Percentiles rank a stretch among this genome's conserved stretches.
These are phyloP conservation scores for Heteronetta atricapilla DNA, from an alignment of 2,113 vertebrate genomes.

Conservation along the genomic window DNA sequence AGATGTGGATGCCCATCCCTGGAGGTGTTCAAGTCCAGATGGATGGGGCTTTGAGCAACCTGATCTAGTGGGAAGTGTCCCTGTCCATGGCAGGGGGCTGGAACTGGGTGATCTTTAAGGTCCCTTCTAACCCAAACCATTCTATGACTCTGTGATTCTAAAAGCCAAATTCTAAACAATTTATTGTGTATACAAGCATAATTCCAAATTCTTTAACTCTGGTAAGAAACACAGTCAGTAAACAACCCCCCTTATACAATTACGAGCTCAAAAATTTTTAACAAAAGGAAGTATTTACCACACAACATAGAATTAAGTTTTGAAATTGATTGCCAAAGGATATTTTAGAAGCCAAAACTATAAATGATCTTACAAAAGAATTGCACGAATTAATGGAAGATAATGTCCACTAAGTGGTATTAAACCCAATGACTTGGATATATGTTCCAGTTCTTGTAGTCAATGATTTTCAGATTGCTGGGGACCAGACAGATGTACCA, in stretches of 20 bases:
- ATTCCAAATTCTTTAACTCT: not conserved
- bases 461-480: not conserved
- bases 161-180: not conserved
- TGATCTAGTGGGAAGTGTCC: no score
- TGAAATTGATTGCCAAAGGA: not conserved
- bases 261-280: not conserved
- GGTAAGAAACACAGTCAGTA: not conserved
- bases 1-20: no score
- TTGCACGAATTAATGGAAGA: not conserved
- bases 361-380: not conserved
- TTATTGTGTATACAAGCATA: not conserved
- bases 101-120: no score
- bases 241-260: not conserved
- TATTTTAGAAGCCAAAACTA: not conserved
- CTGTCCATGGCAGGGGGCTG: no score
- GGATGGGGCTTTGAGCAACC: no score
- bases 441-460: not conserved
- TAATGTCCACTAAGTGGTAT: not conserved
- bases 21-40: no score
- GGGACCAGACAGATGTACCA: not conserved
- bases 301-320: not conserved
- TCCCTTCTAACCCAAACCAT: no score
- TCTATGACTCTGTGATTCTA: not conserved
- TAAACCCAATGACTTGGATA: not conserved
- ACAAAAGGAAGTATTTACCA: not conserved